Base-by-base conservation (phyloP, 53 echinoderm and acorn worm species). In the Glandiceps talaboti region DNA sequence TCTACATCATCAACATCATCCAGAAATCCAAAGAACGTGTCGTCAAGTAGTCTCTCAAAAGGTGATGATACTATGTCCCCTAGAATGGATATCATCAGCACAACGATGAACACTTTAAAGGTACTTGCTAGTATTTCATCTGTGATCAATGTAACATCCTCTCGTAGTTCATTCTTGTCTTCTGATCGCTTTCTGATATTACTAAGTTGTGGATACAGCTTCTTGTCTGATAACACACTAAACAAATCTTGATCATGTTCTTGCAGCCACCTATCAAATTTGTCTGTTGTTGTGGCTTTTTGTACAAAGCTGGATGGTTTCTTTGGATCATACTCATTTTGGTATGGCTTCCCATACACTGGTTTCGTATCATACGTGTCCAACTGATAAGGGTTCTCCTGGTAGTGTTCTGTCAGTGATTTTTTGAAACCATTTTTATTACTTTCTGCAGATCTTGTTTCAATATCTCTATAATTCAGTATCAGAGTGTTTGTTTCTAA, bases 21-120 rank as follows among this genome's bases (percentile, higher is more conserved):
- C 30, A 93, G 79, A 74, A 87, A 87, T 78, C 89, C 88, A 77
- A 87, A 85, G 75, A 93, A 73, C 27, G 88, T 75, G 79, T 85
- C 88, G 83, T 93, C 93, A 33, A 89, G 89, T 73, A 93, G 81
- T 80, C 89, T 88, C 80, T 93, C 88, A 29, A 86, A 82, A 14
- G 93, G 90, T 76, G 87, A 90, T 28, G 90, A 29, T n/a, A 88
- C 76, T 28, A 79, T 45, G 74, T 87, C 93, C 33, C 90, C 79
- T 0, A 93, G 33, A 25, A 83, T 76, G 76, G 88, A 80, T 28
- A 93, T 76, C 0, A 90, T 77, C 1, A 93, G 80, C 33, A 85
- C 88, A 26, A 86, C 81, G 79, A 87, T 79, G 45, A 90, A 87
- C 28, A 45, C 64, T 45, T 45, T 45, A 20, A 12, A 45, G 6